Conservation (phyloP, 2,797 vertebrate species). For the Neosilurus hyrtlii region DNA sequence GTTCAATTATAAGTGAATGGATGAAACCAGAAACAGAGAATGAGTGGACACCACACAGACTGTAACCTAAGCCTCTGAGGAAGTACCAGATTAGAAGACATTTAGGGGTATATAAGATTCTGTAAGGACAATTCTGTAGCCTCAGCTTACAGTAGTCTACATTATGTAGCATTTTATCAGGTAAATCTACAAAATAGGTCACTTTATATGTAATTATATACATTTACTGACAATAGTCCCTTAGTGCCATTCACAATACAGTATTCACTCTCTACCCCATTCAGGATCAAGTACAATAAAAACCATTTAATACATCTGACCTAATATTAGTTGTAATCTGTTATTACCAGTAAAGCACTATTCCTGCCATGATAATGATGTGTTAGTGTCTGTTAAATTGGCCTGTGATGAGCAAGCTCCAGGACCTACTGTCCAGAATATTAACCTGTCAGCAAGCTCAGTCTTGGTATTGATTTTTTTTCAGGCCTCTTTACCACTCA, state of each 20-base stretch:
- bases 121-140: background rate
- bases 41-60: background rate
- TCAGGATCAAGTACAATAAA: background rate
- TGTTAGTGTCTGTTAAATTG: background rate
- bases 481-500: background rate
- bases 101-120: background rate
- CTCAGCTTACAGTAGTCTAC: background rate
- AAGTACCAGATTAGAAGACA: slow-evolving; percentile 8
- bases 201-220: background rate
- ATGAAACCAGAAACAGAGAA: slow-evolving; percentile 4
- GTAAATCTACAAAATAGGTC: background rate
- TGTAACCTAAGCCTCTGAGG: slow-evolving; percentile 1
- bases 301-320: background rate
- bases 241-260: background rate
- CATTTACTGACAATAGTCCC: background rate
- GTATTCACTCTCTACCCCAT: background rate
- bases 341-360: background rate
- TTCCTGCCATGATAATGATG: background rate
- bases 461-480: background rate
- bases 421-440: background rate
- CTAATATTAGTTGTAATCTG: background rate
- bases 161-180: background rate
- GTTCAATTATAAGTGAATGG: background rate
- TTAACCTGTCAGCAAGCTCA: background rate
- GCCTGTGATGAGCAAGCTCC: background rate